Percentiles rank a stretch among this genome's conserved stretches.
Conservation (phyloP, 2,113 vertebrate genomes). For the Calyptomena viridis region DNA sequence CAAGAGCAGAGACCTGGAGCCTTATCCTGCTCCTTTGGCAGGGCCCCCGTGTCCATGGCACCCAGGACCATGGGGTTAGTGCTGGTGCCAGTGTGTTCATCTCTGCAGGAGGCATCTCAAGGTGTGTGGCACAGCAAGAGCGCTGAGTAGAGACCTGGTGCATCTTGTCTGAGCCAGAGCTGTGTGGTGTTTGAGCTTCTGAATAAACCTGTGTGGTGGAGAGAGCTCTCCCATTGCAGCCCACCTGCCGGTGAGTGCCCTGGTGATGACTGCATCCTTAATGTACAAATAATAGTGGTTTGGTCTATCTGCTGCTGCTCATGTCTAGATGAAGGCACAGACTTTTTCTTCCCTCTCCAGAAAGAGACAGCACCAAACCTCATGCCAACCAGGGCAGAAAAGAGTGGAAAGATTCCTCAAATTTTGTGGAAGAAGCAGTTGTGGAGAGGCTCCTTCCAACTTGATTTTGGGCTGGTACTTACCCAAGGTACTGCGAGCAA, state of each 20-base stretch:
- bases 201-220: background rate
- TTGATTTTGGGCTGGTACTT: background rate
- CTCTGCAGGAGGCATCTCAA: background rate
- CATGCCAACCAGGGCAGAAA: background rate
- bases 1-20: background rate
- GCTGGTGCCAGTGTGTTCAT: accelerated
- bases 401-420: background rate
- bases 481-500: background rate
- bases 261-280: accelerated
- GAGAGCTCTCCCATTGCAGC: background rate
- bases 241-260: accelerated
- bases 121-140: background rate
- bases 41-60: accelerated
- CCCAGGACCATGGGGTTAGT: background rate
- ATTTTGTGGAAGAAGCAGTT: background rate
- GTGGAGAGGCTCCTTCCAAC: background rate
- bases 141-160: background rate
- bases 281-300: background rate
- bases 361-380: background rate
- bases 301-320: background rate
- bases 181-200: background rate
- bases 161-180: background rate
- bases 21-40: background rate
- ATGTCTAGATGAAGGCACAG: background rate
- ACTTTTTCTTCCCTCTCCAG: background rate